Percentiles rank a stretch among this genome's conserved stretches.
Evolutionary conservation across 2,888 invertebrate genomes (phyloP).

Genomic region (Falcaria lacertinaria): DNA sequence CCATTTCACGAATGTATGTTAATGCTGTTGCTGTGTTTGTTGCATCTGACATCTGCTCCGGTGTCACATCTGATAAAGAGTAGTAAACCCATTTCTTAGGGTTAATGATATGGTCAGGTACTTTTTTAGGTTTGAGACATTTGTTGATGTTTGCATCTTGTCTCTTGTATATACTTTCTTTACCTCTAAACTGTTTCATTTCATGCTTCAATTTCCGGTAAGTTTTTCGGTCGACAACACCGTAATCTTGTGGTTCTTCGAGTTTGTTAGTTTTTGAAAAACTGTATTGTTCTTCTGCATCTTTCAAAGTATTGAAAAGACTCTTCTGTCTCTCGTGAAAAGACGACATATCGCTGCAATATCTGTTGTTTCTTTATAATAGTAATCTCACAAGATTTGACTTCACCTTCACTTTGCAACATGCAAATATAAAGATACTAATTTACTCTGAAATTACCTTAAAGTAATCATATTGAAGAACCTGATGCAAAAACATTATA

Average conservation of each 20-base stretch:
- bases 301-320: slow-evolving; percentile 84
- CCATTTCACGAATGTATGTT: slow-evolving; percentile 85
- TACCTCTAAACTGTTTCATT: slow-evolving; percentile 82
- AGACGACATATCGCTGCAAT: slow-evolving; percentile 47
- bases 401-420: too few species aligned
- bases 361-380: too few species aligned
- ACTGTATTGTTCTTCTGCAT: slow-evolving; percentile 79
- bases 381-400: too few species aligned
- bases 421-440: too few species aligned
- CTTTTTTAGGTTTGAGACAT: slow-evolving; percentile 70
- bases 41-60: slow-evolving; percentile 87
- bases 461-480: too few species aligned
- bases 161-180: slow-evolving; percentile 89
- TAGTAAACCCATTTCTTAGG: slow-evolving; percentile 92
- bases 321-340: slow-evolving; percentile 83
- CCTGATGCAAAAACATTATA: too few species aligned
- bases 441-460: too few species aligned
- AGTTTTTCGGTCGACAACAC: slow-evolving; percentile 49
- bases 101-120: slow-evolving; percentile 81
- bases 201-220: slow-evolving; percentile 66
- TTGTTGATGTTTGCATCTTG: slow-evolving; percentile 82
- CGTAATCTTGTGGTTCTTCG: slow-evolving; percentile 43
- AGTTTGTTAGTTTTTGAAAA: slow-evolving; percentile 57
- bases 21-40: slow-evolving; percentile 89
- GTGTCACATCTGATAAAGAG: slow-evolving; percentile 86